Percentiles rank a stretch among this genome's conserved stretches.
phyloP scores from a whole-genome alignment of 2,888 invertebrate genomes.

The Adineta ricciae region DNA sequence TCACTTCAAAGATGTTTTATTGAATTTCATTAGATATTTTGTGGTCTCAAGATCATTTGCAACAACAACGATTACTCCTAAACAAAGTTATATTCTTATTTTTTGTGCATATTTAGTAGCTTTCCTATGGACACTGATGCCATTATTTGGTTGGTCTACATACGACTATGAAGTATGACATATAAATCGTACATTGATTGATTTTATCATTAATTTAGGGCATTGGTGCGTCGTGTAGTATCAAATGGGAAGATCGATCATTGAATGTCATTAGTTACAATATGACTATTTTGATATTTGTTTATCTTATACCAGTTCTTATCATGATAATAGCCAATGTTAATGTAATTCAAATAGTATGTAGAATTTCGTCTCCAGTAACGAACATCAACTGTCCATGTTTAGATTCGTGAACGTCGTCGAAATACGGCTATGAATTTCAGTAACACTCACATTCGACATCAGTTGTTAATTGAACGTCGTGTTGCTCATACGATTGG shows the following conservation, averaged over 20 bases:
- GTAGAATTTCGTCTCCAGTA: background rate
- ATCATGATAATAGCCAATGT: background rate
- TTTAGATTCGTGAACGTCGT: background rate
- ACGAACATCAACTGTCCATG: no score
- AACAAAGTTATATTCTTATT: background rate
- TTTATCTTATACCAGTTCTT: background rate
- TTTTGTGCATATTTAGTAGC: background rate
- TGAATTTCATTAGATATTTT: background rate
- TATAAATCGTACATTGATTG: background rate
- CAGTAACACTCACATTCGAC: background rate
- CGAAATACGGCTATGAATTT: background rate
- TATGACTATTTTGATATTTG: background rate
- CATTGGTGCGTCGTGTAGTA: background rate
- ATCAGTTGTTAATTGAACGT: background rate
- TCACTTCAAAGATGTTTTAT: background rate
- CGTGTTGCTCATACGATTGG: background rate
- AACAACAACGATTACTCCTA: background rate
- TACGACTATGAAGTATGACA: background rate
- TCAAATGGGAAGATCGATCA: background rate
- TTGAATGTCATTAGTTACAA: background rate
- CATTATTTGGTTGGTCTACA: background rate
- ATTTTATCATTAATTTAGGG: background rate
- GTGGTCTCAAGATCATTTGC: background rate
- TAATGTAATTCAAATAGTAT: background rate
- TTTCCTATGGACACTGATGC: background rate